Percentiles rank a stretch among this genome's conserved stretches.
phyloP scores from a whole-genome alignment of 2,113 vertebrate species.

The Ailuropoda melanoleuca region DNA sequence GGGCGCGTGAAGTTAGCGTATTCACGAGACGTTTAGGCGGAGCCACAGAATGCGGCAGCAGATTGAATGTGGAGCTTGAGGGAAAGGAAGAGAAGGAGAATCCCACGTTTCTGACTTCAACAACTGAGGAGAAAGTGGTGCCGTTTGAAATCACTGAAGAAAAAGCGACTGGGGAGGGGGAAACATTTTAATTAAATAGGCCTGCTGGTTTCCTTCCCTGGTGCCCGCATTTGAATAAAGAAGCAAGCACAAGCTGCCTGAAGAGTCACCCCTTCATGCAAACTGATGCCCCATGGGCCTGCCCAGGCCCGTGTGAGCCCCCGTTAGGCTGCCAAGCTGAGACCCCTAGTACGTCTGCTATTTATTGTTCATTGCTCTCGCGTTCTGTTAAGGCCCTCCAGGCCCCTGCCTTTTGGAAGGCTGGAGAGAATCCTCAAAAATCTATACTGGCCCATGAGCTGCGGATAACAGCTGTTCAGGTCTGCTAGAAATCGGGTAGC shows the following conservation, averaged over 20 bases:
- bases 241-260: fast-evolving
- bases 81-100: neutral
- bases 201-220: neutral
- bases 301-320: neutral
- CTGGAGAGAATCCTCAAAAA: neutral
- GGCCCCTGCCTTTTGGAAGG: neutral
- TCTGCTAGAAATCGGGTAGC: neutral
- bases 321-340: neutral
- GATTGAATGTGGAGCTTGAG: neutral
- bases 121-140: neutral
- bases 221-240: no score
- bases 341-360: no score
- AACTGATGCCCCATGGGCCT: neutral
- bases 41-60: neutral
- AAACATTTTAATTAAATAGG: neutral
- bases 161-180: fast-evolving
- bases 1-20: fast-evolving
- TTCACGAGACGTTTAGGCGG: neutral
- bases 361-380: neutral
- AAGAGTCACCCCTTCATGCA: neutral
- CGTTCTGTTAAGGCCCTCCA: neutral
- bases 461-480: no score
- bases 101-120: neutral
- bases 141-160: neutral
- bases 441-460: neutral